Percentiles rank a stretch among this genome's conserved stretches.
Conservation (phyloP, 2,113 vertebrate species). For the Nothoprocta perdicaria region DNA sequence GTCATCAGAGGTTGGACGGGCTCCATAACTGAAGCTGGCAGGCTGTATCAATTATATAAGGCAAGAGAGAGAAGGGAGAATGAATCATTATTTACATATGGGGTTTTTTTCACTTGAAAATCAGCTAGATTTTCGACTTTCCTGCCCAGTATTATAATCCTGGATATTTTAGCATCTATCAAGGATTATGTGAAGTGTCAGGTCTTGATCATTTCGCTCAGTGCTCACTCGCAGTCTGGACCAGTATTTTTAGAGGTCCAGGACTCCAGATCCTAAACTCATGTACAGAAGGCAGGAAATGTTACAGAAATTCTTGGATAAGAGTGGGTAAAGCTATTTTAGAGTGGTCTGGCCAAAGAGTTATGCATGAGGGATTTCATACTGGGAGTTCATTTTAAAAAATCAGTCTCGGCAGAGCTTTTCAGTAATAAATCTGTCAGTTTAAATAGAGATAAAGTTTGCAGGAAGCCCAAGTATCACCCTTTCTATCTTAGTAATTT, state of each 20-base stretch:
- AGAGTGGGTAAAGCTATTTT: background rate
- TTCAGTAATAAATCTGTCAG: background rate
- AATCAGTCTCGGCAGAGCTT: background rate
- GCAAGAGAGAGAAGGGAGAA: background rate
- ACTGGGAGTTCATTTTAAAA: background rate
- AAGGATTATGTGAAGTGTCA: background rate
- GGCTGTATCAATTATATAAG: background rate
- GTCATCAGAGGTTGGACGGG: background rate
- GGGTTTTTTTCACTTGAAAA: background rate
- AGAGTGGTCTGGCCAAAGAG: background rate
- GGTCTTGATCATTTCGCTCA: background rate
- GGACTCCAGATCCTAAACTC: background rate
- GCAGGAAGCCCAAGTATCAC: background rate
- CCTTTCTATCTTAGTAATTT: background rate
- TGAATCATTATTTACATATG: background rate
- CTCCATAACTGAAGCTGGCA: background rate
- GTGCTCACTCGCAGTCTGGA: background rate
- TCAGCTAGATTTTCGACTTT: background rate
- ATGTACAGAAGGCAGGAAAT: background rate
- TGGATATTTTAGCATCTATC: background rate
- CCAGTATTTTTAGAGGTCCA: background rate
- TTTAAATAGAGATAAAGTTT: background rate
- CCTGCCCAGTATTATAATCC: background rate
- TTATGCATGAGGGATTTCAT: background rate
- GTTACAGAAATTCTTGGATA: background rate